Conservation (phyloP, 2,113 vertebrate genomes). For the Delphinapterus leucas region DNA sequence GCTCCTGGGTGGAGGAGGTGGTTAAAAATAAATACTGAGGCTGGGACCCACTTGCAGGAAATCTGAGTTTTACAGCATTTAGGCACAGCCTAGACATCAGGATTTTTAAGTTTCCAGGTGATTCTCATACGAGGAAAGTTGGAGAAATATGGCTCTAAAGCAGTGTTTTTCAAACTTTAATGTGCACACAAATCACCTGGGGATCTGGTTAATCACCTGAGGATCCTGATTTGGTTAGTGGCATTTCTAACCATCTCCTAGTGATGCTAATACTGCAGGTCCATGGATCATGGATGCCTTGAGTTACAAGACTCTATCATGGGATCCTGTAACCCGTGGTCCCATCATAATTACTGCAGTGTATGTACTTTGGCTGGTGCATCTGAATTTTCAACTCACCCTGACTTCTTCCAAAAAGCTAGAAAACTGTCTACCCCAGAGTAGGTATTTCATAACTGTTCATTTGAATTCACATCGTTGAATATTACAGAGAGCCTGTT, state of each 20-base stretch:
- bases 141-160: not conserved
- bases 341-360: not conserved
- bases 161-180: not conserved
- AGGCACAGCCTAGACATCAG: not conserved
- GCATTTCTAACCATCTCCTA: not conserved
- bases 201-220: not conserved
- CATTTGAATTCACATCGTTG: not conserved
- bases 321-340: not conserved
- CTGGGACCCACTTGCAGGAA: not conserved
- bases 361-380: not conserved
- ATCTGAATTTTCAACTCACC: not conserved
- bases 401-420: not conserved
- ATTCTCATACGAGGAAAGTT: not conserved
- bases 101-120: not conserved
- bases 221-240: not conserved
- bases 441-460: not conserved
- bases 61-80: not conserved
- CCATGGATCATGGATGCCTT: not conserved
- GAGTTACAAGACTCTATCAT: not conserved
- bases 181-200: too few species aligned
- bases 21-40: not conserved
- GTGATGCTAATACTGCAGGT: not conserved
- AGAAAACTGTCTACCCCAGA: not conserved
- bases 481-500: not conserved
- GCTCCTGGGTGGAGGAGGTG: fast-evolving